Conservation (phyloP, 1,140 invertebrate genomes). For the Tetragnatha versicolor region DNA sequence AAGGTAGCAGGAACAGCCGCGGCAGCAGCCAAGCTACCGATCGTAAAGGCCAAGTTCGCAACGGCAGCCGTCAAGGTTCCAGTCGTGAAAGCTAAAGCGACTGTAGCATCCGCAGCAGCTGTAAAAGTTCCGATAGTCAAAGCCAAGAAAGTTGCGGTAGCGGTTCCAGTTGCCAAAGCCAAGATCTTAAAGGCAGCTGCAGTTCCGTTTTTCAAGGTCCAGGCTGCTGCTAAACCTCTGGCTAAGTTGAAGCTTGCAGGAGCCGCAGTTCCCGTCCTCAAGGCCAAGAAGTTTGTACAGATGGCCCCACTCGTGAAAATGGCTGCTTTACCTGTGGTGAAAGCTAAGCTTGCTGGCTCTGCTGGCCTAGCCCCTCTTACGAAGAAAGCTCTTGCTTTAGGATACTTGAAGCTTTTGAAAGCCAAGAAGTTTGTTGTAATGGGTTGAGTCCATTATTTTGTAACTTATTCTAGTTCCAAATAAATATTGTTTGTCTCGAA, state of each 20-base stretch:
- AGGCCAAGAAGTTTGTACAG: background rate
- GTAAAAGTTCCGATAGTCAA: constrained; percentile 9
- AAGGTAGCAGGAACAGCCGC: background rate
- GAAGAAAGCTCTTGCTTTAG: constrained; percentile 40
- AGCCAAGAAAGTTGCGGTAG: constrained; percentile 22
- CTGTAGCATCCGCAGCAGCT: background rate
- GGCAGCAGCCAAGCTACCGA: background rate
- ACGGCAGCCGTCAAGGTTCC: background rate
- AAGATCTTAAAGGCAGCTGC: background rate
- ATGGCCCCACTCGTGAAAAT: background rate
- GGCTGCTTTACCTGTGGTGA: background rate
- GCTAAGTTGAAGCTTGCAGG: background rate
- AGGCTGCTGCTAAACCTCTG: constrained; percentile 7
- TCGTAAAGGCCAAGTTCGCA: background rate
- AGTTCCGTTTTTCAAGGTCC: constrained; percentile 3
- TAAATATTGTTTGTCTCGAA: no score
- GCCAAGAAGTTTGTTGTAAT: constrained; percentile 35
- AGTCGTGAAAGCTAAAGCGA: constrained; percentile 17
- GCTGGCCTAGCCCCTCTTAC: constrained; percentile 35
- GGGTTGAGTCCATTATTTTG: no score
- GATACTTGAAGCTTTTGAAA: constrained; percentile 39
- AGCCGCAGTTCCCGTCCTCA: background rate
- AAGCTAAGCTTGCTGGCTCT: constrained; percentile 8
- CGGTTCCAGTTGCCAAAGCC: background rate
- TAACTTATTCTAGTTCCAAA: no score